phyloP scores from a whole-genome alignment of 2,797 vertebrate genomes.

The Argya squamiceps region DNA sequence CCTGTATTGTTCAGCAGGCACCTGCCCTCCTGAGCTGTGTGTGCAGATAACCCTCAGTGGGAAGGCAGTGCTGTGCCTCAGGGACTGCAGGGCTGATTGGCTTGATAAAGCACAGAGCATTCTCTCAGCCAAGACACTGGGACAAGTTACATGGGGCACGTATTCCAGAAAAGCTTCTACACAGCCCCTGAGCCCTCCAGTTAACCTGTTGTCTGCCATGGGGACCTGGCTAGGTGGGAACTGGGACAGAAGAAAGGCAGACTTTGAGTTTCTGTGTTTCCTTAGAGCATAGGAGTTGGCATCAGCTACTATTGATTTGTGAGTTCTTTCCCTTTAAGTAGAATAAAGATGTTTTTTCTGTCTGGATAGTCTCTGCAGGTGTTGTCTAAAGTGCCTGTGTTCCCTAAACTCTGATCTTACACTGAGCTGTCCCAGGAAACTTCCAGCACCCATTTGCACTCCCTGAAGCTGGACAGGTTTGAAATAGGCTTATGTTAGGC shows the following conservation, averaged over 20 bases:
- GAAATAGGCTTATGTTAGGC: neutral
- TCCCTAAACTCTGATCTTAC: neutral
- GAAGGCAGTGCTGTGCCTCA: constrained; percentile 28
- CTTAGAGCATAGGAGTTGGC: neutral
- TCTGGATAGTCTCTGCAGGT: neutral
- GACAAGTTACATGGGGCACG: neutral
- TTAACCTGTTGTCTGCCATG: constrained; percentile 35
- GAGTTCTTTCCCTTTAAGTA: neutral
- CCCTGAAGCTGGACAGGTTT: neutral
- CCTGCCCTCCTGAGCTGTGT: constrained; percentile 35
- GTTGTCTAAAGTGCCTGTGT: neutral
- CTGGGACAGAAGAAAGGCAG: neutral
- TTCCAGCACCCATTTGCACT: neutral
- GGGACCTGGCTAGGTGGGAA: neutral
- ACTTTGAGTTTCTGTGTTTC: neutral
- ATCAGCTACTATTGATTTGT: neutral
- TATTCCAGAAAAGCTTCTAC: neutral
- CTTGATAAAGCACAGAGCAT: constrained; percentile 70
- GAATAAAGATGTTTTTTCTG: neutral
- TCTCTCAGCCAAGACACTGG: neutral
- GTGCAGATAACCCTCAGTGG: constrained; percentile 49
- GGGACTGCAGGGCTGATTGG: constrained; percentile 32
- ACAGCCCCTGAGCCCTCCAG: neutral
- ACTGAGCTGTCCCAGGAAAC: neutral
- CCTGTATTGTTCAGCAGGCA: constrained; percentile 40